Evolutionary conservation across 2,888 invertebrate species (phyloP), one percentile per base, ranked within the genome.

Genomic region (Andrena trimmerana): DNA sequence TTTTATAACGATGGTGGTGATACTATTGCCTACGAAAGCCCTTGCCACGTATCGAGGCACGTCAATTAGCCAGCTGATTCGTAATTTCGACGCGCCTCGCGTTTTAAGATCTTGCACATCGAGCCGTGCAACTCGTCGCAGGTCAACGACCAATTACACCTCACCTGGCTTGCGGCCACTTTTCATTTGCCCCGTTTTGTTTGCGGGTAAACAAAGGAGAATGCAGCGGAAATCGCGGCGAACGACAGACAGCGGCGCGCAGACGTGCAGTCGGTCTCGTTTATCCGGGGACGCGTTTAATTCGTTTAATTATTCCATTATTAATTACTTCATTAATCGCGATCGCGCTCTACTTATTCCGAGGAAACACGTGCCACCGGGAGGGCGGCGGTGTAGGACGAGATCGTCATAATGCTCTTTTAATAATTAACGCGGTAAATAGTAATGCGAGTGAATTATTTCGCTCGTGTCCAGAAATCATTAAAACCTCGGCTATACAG

Each of bases 291-390:
- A 27, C 62, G 54, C 29, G 66, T 78, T 83, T 72, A 83, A 83
- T 79, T 83, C 75, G 83, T 78, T 84, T 75, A 83, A 83, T 83
- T 83, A 83, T 84, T 76, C 71, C 84, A 76, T 83, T 83, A 84
- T 84, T 84, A 83, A 84, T 83, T 79, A 83, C 75, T 83, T 79
- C 68, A 84, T 84, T 84, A 84, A 84, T 79, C 78, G 69, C 79
- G 68, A 83, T 83, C 70, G 42, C 76, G 76, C 71, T 75, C 72
- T 83, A 83, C 78, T 84, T 84, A 84, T 78, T 83, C 81, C 57
- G 50, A 48, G 33, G 42, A 67, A 60, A 27, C 29, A 29, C 59
- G n/a, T 31, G 42, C 10, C 6, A 20, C 62, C 24, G 31, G 16
- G 42, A n/a, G 57, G 62, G 48, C 20, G 63, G 33, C n/a, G 67